Evolutionary conservation across 1,140 invertebrate genomes (phyloP).

Genomic region (Drosophila saltans): DNA sequence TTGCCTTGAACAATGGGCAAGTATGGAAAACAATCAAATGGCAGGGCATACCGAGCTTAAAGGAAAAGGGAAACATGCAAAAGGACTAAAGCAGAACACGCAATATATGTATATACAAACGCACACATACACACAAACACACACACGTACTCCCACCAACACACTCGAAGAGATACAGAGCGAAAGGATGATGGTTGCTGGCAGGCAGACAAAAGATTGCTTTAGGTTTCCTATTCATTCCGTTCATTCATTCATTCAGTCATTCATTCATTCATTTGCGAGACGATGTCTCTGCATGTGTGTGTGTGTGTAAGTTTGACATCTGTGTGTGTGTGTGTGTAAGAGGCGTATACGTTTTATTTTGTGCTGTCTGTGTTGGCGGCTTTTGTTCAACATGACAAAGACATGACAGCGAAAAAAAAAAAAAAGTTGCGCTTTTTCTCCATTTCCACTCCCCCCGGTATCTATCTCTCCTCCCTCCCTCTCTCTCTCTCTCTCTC

Average conservation of each 20-base stretch:
- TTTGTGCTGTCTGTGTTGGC: constrained; percentile 41
- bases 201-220: constrained; percentile 69
- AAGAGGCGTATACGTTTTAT: constrained; percentile 70
- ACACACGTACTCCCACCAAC: neutral
- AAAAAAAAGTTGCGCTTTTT: constrained; percentile 57
- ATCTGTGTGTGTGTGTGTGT: constrained; percentile 18
- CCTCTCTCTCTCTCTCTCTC: neutral
- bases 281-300: constrained; percentile 57
- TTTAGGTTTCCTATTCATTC: constrained; percentile 56
- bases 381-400: constrained; percentile 79
- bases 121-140: neutral
- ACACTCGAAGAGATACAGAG: constrained; percentile 4
- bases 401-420: constrained; percentile 70
- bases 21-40: constrained; percentile 75
- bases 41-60: constrained; percentile 47
- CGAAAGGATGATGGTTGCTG: constrained; percentile 4
- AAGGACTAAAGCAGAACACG: constrained; percentile 28
- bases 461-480: neutral
- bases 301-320: constrained; percentile 27
- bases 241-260: constrained; percentile 26
- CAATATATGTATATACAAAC: neutral
- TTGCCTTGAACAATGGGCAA: constrained; percentile 9
- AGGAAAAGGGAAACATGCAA: constrained; percentile 41
- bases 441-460: neutral
- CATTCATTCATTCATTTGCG: constrained; percentile 62